Evolutionary conservation across 2,113 vertebrate genomes (phyloP), one percentile per base, ranked within the genome.

Genomic region (Ageneiosus marmoratus): DNA sequence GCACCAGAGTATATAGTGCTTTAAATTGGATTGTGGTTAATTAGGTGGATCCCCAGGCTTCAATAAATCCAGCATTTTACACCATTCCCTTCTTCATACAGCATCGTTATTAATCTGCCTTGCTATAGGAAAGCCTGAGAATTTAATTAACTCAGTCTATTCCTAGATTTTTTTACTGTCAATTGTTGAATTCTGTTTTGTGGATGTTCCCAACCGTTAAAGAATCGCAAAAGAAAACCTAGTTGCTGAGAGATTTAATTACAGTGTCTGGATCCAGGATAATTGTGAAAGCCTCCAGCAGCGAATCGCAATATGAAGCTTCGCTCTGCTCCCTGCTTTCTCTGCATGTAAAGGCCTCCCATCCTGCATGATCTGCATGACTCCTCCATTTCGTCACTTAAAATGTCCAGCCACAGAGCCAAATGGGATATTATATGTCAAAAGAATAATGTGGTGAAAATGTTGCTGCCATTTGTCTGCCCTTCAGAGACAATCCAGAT

Each of bases 211-310:
- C 22, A 50, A 29, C 51, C 32, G 82, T 77, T 69, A 77, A 77
- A 77, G 65, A 67, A 76, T 76, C 11, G 5, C 18, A 79, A 51
- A 79, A 65, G 53, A 70, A n/a, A 72, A 77, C 32, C 53, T 67
- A 7, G 18, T 29, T 32, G 51, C 75, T 48, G 37, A n/a, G 82
- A 58, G 76, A 37, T 41, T 77, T 83, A 83, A 77, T 83, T 69
- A 83, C 37, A 44, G 24, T 34, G 62, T 70, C 51, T 27, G 53
- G 20, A 34, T 83, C 27, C 46, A 37, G 34, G 63, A 78, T 83
- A 72, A 83, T 79, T 83, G 60, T 0, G 37, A 79, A 60, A 72
- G 53, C 75, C 75, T 60, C 37, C 75, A 83, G 75, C 76, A 72
- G 63, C 1, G 65, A 58, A 55, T 51, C 24, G 27, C 51, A 72